A percentile compares a stretch with the other conserved stretches of the same genome.
Conservation (phyloP, 2,888 invertebrate genomes). For the Protophormia terraenovae region DNA sequence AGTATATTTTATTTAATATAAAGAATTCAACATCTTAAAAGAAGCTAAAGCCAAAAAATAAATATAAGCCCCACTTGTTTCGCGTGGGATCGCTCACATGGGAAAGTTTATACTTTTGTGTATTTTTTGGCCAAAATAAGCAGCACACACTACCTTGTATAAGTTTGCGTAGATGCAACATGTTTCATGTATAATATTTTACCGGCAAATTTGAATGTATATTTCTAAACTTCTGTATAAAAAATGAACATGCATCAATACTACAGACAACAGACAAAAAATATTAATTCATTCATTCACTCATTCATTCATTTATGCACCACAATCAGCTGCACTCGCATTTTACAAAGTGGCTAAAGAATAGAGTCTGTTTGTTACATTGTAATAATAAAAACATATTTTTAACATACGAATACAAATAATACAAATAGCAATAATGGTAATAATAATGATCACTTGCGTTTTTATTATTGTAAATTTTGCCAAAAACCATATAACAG, state of each 20-base stretch:
- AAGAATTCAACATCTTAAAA: slow-evolving; percentile 25
- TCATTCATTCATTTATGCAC: slow-evolving; percentile 28
- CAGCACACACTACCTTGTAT: neutral
- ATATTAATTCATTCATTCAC: slow-evolving; percentile 43
- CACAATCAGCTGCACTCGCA: slow-evolving; percentile 31
- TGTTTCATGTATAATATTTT: neutral
- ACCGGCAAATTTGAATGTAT: neutral
- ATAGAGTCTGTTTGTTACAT: neutral
- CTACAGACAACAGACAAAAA: slow-evolving; percentile 4
- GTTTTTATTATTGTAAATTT: slow-evolving; percentile 21
- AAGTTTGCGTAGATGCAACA: slow-evolving; percentile 59
- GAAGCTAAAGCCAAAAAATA: neutral
- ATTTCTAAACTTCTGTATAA: neutral
- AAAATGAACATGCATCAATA: slow-evolving; percentile 22
- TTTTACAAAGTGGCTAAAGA: neutral
- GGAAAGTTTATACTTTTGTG: slow-evolving; percentile 42
- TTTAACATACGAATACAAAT: slow-evolving; percentile 1
- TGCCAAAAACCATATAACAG: neutral
- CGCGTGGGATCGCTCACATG: slow-evolving; percentile 69
- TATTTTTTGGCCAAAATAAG: neutral
- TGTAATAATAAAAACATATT: slow-evolving; percentile 15
- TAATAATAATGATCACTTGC: slow-evolving; percentile 49
- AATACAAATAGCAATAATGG: slow-evolving; percentile 27
- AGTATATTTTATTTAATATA: neutral
- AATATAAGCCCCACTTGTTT: slow-evolving; percentile 56